Evolutionary conservation across 2,113 vertebrate species (phyloP).

Genomic region (Hystrix cristata): DNA sequence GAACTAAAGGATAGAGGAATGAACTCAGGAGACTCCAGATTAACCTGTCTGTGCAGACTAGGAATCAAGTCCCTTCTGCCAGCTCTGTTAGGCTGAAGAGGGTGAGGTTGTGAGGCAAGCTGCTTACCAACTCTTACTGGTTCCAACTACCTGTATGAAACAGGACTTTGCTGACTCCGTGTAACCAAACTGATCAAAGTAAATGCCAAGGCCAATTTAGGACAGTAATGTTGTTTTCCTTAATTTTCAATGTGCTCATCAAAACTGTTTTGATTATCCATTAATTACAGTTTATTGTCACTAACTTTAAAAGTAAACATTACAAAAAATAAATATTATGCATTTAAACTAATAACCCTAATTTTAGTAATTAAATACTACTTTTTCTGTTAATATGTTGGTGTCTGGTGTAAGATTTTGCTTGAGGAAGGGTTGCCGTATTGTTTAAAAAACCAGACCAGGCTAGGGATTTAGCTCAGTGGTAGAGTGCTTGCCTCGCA

Average conservation of each 20-base stretch:
- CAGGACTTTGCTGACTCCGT: neutral
- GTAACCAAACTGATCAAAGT: conserved; percentile 6
- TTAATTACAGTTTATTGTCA: neutral
- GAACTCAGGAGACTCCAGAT: neutral
- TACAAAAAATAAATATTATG: conserved; percentile 4
- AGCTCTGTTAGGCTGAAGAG: neutral
- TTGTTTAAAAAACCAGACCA: neutral
- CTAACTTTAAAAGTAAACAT: conserved; percentile 52
- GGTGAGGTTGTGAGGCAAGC: neutral
- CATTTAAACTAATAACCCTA: conserved; percentile 38
- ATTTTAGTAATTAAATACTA: conserved; percentile 44
- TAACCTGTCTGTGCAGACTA: neutral
- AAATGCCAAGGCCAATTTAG: neutral
- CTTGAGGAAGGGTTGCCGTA: neutral
- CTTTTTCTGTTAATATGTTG: conserved; percentile 10
- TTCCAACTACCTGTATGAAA: neutral
- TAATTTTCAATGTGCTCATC: conserved; percentile 47
- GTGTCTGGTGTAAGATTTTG: neutral
- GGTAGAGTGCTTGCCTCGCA: no score
- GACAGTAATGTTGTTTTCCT: neutral
- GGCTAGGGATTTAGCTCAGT: no score
- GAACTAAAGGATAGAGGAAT: neutral
- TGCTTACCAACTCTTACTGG: neutral
- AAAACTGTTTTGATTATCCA: conserved; percentile 23
- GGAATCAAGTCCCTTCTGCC: neutral